phyloP scores from a whole-genome alignment of 2,113 vertebrate genomes.

The Stigmatopora argus region DNA sequence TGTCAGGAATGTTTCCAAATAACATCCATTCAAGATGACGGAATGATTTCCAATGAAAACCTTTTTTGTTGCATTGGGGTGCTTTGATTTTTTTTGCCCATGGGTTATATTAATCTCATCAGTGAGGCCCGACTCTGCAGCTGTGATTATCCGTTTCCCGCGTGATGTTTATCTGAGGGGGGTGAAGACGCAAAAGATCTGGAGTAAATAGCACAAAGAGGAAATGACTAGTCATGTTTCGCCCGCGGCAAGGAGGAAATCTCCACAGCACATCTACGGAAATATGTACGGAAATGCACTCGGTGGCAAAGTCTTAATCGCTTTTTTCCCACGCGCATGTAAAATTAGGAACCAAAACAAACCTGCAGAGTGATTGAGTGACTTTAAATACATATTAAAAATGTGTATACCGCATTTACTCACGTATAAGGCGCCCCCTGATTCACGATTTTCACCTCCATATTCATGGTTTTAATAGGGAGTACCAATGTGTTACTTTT shows the following conservation, averaged over 20 bases:
- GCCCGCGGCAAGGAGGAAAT: slow-evolving; percentile 22
- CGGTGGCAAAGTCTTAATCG: neutral
- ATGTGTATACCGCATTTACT: neutral
- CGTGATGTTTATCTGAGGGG: slow-evolving; percentile 58
- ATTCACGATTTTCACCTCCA: too few relatives aligned
- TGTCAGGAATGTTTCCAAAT: neutral
- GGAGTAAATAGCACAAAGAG: slow-evolving; percentile 32
- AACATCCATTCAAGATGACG: neutral
- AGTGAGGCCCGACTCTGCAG: slow-evolving; percentile 14
- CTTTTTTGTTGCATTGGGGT: slow-evolving; percentile 3
- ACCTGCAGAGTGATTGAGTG: too few relatives aligned
- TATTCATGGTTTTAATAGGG: too few relatives aligned
- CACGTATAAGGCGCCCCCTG: too few relatives aligned
- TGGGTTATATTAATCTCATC: slow-evolving; percentile 37
- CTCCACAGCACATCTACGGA: slow-evolving; percentile 10
- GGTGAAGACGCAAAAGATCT: slow-evolving; percentile 50
- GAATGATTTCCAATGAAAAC: neutral
- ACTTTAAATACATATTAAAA: too few relatives aligned
- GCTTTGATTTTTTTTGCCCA: slow-evolving; percentile 1
- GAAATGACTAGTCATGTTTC: slow-evolving; percentile 28
- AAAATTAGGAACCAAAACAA: neutral
- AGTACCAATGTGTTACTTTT: too few relatives aligned
- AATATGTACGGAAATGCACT: slow-evolving; percentile 6
- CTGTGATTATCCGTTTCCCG: slow-evolving; percentile 61
- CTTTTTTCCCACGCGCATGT: neutral